Base-by-base conservation (phyloP, 1,140 invertebrate genomes). In the Diachasmimorpha longicaudata region DNA sequence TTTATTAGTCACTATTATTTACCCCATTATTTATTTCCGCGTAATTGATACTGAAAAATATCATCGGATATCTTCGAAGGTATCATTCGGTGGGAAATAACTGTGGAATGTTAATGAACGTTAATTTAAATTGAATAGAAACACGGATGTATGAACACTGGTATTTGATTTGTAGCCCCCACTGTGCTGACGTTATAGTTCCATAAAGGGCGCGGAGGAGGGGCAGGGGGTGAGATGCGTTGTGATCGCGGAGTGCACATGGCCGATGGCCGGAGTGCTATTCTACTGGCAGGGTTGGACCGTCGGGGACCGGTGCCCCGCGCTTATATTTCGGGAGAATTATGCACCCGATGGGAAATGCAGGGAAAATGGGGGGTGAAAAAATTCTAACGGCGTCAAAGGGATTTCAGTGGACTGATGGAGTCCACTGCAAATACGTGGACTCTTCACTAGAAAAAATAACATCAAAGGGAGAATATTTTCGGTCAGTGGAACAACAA, bases 71-170 rank as follows among this genome's bases (percentile, higher is more conserved):
- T 42, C 39, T 42, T 42, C 39, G 39, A 10, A 42, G 39, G 39
- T 42, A 42, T 42, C 39, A 1, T 10, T 42, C 13, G 9, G 39
- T n/a, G 39, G 9, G 39, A 10, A 42, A 42, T 42, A 31, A 31
- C 58, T 25, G 19, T 25, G 58, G 58, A 63, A 63, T 63, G 19
- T 63, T 63, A 63, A 63, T 63, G 58, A 63, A 63, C 58, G 19
- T 63, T 31, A 63, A 63, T 63, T 63, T 63, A 63, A 63, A 63
- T 63, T 63, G 58, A 63, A 63, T 63, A 25, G 58, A 63, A 31
- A 25, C 58, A 63, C 23, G 58, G 58, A 63, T 25, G 19, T 19
- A 63, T 63, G 19, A 31, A 63, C 58, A 63, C 58, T 63, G 58
- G 58, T 63, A 63, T 63, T 63, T 63, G 58, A 63, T 63, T 63